phyloP scores from a whole-genome alignment of 2,113 vertebrate species.

The Ivindomyrus marchei region DNA sequence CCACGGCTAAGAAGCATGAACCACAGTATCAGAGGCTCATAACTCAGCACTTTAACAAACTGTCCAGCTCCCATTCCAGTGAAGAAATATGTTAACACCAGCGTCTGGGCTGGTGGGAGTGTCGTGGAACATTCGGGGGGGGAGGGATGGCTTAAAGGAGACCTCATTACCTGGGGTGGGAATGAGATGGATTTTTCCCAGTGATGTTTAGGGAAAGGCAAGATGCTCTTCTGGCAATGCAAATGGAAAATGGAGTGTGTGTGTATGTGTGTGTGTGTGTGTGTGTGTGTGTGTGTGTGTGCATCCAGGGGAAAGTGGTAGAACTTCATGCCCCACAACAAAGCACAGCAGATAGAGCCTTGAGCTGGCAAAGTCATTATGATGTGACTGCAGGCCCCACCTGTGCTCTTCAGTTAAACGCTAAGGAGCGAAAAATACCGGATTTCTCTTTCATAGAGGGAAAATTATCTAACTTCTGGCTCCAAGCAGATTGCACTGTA shows the following conservation, averaged over 20 bases:
- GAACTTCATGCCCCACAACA: slow-evolving; percentile 16
- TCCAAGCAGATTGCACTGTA: not conserved
- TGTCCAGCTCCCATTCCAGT: not conserved
- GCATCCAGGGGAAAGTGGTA: slow-evolving; percentile 12
- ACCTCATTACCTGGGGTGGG: not conserved
- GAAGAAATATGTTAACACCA: not conserved
- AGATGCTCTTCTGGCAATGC: slow-evolving; percentile 12
- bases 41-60: not conserved
- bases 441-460: slow-evolving; percentile 19
- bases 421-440: slow-evolving; percentile 24
- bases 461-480: slow-evolving; percentile 11
- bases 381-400: slow-evolving; percentile 29
- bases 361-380: slow-evolving; percentile 23
- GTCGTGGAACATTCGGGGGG: not conserved
- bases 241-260: slow-evolving; percentile 12
- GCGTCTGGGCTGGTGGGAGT: not conserved
- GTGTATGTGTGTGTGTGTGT: not conserved
- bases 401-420: slow-evolving; percentile 40
- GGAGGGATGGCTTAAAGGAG: not conserved
- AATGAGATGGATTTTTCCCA: not conserved
- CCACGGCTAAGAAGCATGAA: not conserved
- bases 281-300: not conserved
- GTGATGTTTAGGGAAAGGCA: not conserved
- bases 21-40: not conserved
- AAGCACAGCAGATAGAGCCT: slow-evolving; percentile 23